Evolutionary conservation across 37 sponge, comb jelly and placozoan genomes (phyloP).

Genomic region (Theonella swinhoei): DNA sequence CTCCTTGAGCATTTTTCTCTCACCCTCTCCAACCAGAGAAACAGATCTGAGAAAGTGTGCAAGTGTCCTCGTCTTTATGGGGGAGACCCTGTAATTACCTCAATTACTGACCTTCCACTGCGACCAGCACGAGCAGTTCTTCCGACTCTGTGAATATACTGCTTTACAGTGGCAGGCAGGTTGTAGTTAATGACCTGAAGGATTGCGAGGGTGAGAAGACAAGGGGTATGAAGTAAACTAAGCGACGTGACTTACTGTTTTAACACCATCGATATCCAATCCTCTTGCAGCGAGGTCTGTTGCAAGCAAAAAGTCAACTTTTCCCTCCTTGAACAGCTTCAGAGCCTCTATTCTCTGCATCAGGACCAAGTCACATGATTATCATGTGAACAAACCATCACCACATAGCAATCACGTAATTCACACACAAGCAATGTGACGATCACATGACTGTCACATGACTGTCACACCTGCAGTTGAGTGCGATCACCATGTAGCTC

Average conservation of each 20-base stretch:
- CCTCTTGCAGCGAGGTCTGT: slow-evolving; percentile 98
- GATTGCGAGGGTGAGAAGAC: no score
- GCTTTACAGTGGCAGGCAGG: slow-evolving; percentile 93
- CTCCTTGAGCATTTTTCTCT: slow-evolving; percentile 90
- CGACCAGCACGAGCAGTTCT: slow-evolving; percentile 95
- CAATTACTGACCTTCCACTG: slow-evolving; percentile 81
- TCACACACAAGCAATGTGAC: background rate
- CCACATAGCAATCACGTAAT: background rate
- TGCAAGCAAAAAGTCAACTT: slow-evolving; percentile 83
- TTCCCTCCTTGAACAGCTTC: slow-evolving; percentile 78
- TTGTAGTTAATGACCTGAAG: slow-evolving; percentile 80
- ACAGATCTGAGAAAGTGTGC: slow-evolving; percentile 62
- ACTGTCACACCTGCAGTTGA: slow-evolving; percentile 71
- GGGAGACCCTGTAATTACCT: no score
- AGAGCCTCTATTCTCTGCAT: slow-evolving; percentile 91
- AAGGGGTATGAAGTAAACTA: background rate
- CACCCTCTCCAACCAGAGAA: slow-evolving; percentile 96
- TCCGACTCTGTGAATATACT: slow-evolving; percentile 98
- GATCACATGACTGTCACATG: background rate
- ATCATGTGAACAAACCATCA: background rate
- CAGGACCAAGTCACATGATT: background rate
- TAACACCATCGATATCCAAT: slow-evolving; percentile 94
- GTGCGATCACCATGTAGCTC: slow-evolving; percentile 97
- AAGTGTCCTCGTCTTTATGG: no score
- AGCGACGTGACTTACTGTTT: slow-evolving; percentile 68